Evolutionary conservation across 2,888 invertebrate genomes (phyloP).

Genomic region (Tigriopus californicus): DNA sequence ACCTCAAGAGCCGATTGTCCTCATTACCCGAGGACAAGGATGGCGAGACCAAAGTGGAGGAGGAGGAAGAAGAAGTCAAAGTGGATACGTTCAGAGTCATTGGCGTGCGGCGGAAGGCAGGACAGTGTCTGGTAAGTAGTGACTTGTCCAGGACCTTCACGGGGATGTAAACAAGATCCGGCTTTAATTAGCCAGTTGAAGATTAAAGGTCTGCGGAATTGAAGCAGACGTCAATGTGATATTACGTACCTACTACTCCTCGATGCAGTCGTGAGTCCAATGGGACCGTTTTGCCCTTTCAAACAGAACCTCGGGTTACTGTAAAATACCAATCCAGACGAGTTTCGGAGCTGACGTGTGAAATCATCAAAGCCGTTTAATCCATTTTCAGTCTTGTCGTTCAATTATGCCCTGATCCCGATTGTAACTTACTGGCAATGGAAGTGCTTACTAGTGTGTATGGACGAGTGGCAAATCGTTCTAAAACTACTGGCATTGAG

Average conservation of each 20-base stretch:
- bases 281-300: too few species aligned
- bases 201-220: background rate
- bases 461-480: too few species aligned
- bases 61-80: slow-evolving; percentile 3
- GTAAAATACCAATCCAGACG: background rate
- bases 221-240: too few species aligned
- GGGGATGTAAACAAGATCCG: background rate
- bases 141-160: background rate
- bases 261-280: too few species aligned
- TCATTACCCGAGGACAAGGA: background rate
- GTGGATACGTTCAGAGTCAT: slow-evolving; percentile 10
- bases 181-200: background rate
- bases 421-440: too few species aligned
- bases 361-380: too few species aligned
- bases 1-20: background rate
- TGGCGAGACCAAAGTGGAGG: background rate
- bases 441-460: too few species aligned
- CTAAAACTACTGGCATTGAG: too few species aligned
- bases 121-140: slow-evolving; percentile 3
- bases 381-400: too few species aligned
- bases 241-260: too few species aligned
- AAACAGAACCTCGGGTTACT: background rate
- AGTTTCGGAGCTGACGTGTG: background rate
- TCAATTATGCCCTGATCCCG: too few species aligned
- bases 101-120: slow-evolving; percentile 2